Evolutionary conservation across 2,113 vertebrate species (phyloP).

Genomic region (Cyrtonyx montezumae): DNA sequence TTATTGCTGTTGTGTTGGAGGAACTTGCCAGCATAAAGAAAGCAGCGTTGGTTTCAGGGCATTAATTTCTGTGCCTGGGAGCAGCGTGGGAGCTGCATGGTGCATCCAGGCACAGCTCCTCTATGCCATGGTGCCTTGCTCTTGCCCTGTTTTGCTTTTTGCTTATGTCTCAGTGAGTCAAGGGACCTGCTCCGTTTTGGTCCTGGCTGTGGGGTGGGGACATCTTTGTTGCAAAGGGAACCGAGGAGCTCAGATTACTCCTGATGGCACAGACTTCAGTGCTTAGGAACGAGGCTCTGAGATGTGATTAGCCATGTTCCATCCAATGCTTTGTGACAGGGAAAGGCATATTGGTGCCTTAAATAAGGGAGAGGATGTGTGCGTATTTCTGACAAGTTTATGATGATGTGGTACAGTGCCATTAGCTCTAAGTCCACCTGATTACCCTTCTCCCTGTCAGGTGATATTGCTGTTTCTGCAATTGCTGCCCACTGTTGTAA

Average conservation of each 20-base stretch:
- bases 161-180: not conserved
- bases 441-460: not conserved
- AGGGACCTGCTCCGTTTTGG: not conserved
- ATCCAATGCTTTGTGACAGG: not conserved
- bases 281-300: not conserved
- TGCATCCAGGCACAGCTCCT: not conserved
- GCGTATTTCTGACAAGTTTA: not conserved
- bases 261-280: fast-evolving
- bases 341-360: not conserved
- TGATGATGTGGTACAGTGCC: not conserved
- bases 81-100: not conserved
- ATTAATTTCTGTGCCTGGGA: not conserved
- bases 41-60: not conserved
- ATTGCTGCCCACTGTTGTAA: not conserved
- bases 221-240: fast-evolving
- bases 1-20: slow-evolving; percentile 44
- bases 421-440: not conserved
- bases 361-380: not conserved
- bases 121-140: fast-evolving
- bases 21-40: not conserved
- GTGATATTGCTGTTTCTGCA: not conserved
- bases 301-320: fast-evolving
- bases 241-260: not conserved
- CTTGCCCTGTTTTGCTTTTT: not conserved
- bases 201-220: not conserved